These are phyloP conservation scores for Antennarius striatus DNA, from an alignment of 2,113 vertebrate species.

Conservation along the genomic window DNA sequence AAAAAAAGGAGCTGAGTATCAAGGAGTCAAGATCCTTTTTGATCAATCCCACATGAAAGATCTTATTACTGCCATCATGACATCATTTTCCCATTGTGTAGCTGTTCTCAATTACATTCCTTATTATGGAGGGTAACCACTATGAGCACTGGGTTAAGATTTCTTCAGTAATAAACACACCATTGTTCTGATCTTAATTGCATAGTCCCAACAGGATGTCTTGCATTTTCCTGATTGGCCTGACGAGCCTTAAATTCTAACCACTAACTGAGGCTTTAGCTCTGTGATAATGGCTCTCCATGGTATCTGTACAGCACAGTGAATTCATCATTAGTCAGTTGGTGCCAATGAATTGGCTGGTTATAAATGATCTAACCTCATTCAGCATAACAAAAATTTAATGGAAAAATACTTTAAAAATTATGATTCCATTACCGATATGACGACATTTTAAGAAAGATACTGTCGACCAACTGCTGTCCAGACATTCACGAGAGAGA, in stretches of 20 bases:
- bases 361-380: constrained; percentile 2
- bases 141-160: neutral
- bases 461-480: too few relatives aligned
- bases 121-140: neutral
- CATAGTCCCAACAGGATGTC: neutral
- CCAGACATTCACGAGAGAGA: too few relatives aligned
- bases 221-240: neutral
- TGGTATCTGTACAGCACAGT: neutral
- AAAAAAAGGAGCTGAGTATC: neutral
- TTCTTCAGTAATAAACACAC: constrained; percentile 3
- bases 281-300: neutral
- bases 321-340: neutral
- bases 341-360: neutral
- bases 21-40: constrained; percentile 2
- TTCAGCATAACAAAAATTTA: too few relatives aligned
- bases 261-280: constrained; percentile 3
- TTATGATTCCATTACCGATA: too few relatives aligned
- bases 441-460: too few relatives aligned
- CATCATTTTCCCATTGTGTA: neutral
- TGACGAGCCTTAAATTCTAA: neutral
- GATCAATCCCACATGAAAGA: constrained; percentile 7
- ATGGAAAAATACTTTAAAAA: too few relatives aligned
- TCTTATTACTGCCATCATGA: neutral
- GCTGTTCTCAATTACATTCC: neutral
- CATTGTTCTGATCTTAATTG: neutral